These are phyloP conservation scores for Limonius californicus DNA, from an alignment of 1,140 invertebrate species.

Conservation along the genomic window DNA sequence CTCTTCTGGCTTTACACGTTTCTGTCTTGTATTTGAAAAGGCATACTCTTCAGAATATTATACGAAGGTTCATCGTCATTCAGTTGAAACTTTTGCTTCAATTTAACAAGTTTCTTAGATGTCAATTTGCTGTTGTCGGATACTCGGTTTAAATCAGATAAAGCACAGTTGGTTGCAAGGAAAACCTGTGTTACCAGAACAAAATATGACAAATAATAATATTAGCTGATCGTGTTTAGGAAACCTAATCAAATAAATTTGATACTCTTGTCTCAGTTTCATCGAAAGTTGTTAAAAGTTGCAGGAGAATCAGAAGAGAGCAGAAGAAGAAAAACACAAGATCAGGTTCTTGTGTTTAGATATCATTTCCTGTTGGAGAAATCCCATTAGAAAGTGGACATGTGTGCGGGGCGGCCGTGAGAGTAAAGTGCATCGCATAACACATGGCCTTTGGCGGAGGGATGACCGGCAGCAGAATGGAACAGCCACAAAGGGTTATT, in stretches of 20 bases:
- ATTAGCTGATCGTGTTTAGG: neutral
- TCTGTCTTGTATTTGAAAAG: too few species aligned
- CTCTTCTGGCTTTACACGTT: too few species aligned
- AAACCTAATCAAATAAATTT: constrained; percentile 8
- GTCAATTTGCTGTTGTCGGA: too few species aligned
- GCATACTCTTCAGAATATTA: too few species aligned
- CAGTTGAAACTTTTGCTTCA: too few species aligned
- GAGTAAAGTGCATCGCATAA: neutral
- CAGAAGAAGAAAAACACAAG: constrained; percentile 5
- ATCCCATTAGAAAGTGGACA: constrained; percentile 27
- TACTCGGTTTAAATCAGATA: too few species aligned
- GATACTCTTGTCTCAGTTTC: neutral
- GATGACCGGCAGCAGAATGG: neutral
- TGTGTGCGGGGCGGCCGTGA: constrained; percentile 4
- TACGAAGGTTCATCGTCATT: too few species aligned
- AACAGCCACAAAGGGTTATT: constrained; percentile 14
- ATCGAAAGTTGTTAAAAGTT: constrained; percentile 2
- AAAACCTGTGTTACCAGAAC: too few species aligned
- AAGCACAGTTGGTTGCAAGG: too few species aligned
- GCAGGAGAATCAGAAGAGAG: neutral
- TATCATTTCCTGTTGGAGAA: constrained; percentile 27
- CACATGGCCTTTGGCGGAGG: constrained; percentile 4
- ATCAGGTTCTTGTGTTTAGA: constrained; percentile 24
- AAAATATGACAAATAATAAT: constrained; percentile 12
- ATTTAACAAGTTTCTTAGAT: too few species aligned